A percentile compares a stretch with the other conserved stretches of the same genome.
Conservation (phyloP, 2,888 invertebrate genomes). For the Rugalucina vietnamica region DNA sequence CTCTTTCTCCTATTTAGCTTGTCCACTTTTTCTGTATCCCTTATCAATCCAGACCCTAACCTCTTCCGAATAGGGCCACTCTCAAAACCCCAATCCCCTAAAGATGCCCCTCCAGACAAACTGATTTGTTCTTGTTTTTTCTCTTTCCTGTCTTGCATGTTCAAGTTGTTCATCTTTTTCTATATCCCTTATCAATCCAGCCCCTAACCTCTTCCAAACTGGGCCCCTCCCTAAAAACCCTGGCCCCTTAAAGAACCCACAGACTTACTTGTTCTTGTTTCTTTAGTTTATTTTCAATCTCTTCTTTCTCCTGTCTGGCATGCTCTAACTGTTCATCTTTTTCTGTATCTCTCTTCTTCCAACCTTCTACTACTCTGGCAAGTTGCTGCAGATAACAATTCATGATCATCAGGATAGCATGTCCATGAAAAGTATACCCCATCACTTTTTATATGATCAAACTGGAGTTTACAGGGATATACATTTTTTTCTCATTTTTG, state of each 20-base stretch:
- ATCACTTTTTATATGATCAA: no score
- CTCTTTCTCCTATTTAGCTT: no score
- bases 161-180: constrained; percentile 76
- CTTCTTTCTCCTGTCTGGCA: constrained; percentile 72
- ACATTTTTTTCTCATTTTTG: no score
- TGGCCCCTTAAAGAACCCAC: neutral
- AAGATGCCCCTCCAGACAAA: no score
- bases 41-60: no score
- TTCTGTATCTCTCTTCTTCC: constrained; percentile 80
- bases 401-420: no score
- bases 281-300: constrained; percentile 69
- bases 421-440: no score
- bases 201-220: neutral
- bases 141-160: constrained; percentile 72
- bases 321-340: constrained; percentile 72
- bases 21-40: no score
- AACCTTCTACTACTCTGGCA: constrained; percentile 80
- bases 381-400: constrained; percentile 73
- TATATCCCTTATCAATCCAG: constrained; percentile 76
- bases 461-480: no score
- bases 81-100: no score
- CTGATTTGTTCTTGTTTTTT: constrained; percentile 75
- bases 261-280: constrained; percentile 74
- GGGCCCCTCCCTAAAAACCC: neutral
- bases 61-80: no score